Conservation (phyloP, 37 sponge, comb jelly and placozoan genomes). For the Bolinopsis microptera region DNA sequence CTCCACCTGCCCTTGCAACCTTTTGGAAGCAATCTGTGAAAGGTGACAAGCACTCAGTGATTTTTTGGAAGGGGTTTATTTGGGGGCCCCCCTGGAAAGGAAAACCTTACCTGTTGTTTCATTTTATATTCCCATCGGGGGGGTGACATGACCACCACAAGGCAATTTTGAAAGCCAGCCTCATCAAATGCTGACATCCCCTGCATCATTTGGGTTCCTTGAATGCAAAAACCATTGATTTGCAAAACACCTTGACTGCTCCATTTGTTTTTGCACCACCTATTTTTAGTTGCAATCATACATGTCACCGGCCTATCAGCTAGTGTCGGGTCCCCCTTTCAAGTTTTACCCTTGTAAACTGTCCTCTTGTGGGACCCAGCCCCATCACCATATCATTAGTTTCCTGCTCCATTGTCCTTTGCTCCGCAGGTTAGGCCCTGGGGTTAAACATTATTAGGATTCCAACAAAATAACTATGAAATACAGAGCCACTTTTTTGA, state of each 20-base stretch:
- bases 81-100: conserved; percentile 24
- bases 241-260: neutral
- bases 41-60: neutral
- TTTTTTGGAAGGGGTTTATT: conserved; percentile 44
- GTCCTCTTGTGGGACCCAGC: conserved; percentile 65
- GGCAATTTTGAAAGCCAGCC: conserved; percentile 44
- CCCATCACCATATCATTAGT: neutral
- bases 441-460: neutral
- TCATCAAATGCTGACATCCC: conserved; percentile 62
- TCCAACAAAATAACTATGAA: too few relatives aligned
- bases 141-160: conserved; percentile 59
- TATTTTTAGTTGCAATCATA: neutral
- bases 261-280: conserved; percentile 29
- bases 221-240: conserved; percentile 1
- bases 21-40: conserved; percentile 41
- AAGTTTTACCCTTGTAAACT: neutral
- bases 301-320: conserved; percentile 52
- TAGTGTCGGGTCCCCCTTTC: conserved; percentile 44
- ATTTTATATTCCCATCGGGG: conserved; percentile 52
- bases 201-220: conserved; percentile 50
- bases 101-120: neutral
- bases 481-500: too few relatives aligned
- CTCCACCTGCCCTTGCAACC: neutral
- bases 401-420: conserved; percentile 41
- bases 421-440: neutral